These are phyloP conservation scores for Tetraodon nigroviridis DNA, from an alignment of 2,113 vertebrate genomes.

Conservation along the genomic window DNA sequence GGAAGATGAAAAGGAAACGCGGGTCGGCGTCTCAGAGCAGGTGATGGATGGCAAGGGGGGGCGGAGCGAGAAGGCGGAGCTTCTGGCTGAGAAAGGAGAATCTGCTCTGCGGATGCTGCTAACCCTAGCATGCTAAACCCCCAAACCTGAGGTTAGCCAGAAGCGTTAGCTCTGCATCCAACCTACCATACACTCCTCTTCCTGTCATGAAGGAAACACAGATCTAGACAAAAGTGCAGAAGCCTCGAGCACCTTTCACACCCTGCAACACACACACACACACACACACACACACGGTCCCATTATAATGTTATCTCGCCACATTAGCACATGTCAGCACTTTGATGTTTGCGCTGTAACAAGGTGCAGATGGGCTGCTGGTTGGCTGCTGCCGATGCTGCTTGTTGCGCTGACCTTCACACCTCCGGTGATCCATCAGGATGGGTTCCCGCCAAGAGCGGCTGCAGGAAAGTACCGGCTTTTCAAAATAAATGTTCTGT, in stretches of 20 bases:
- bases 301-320: conserved; percentile 33
- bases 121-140: too few species aligned
- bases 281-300: background rate
- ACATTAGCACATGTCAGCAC: conserved; percentile 18
- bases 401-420: conserved; percentile 68
- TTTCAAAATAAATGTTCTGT: conserved; percentile 43
- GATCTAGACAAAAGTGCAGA: too few species aligned
- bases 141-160: too few species aligned
- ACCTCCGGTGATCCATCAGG: conserved; percentile 68
- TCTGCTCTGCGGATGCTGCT: too few species aligned
- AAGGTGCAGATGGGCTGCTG: conserved; percentile 71
- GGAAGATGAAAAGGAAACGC: conserved; percentile 55
- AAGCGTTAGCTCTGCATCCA: too few species aligned
- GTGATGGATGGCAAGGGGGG: conserved; percentile 34
- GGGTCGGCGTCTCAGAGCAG: conserved; percentile 26
- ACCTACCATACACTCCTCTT: too few species aligned
- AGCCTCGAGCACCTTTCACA: too few species aligned
- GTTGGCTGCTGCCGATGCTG: conserved; percentile 62
- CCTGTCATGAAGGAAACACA: too few species aligned
- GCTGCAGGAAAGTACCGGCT: conserved; percentile 15
- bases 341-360: conserved; percentile 73
- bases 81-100: too few species aligned
- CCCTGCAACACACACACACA: too few species aligned
- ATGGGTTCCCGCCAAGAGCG: conserved; percentile 41
- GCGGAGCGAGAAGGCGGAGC: conserved; percentile 19